Conservation (phyloP, 2,113 vertebrate genomes). For the Rousettus leschenaultii region DNA sequence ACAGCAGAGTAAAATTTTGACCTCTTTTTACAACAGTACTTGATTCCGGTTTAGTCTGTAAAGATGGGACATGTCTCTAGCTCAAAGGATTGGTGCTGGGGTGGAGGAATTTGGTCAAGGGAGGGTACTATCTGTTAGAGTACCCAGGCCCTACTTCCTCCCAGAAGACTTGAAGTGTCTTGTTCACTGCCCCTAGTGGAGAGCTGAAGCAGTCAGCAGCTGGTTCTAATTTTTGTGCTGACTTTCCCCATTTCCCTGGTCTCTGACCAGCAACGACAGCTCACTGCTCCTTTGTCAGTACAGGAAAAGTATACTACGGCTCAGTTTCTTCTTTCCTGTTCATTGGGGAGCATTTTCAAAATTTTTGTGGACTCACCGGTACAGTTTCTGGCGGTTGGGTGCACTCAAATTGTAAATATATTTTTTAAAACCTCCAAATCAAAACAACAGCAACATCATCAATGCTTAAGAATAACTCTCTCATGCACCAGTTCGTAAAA, state of each 20-base stretch:
- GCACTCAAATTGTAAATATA: background rate
- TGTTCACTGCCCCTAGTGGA: background rate
- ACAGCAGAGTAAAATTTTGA: background rate
- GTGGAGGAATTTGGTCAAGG: too few relatives aligned
- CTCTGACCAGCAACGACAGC: background rate
- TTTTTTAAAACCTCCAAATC: background rate
- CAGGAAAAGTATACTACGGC: background rate
- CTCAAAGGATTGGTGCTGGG: background rate
- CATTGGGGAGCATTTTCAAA: background rate
- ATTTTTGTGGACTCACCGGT: background rate
- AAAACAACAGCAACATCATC: background rate
- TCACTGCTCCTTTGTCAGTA: background rate
- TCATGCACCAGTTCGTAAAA: background rate
- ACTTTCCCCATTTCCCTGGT: too few relatives aligned
- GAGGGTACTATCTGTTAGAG: too few relatives aligned
- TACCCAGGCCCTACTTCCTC: too few relatives aligned
- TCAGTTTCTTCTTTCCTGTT: background rate
- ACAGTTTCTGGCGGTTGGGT: background rate
- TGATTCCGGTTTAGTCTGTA: background rate
- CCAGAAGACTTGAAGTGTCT: too few relatives aligned
- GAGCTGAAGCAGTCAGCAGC: background rate
- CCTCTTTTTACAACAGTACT: background rate
- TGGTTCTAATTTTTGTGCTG: background rate
- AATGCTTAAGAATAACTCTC: background rate
- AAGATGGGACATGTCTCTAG: too few relatives aligned